Percentiles rank a stretch among this genome's conserved stretches.
phyloP scores from a whole-genome alignment of 2,797 vertebrate species.

The Chaunax sp. region DNA sequence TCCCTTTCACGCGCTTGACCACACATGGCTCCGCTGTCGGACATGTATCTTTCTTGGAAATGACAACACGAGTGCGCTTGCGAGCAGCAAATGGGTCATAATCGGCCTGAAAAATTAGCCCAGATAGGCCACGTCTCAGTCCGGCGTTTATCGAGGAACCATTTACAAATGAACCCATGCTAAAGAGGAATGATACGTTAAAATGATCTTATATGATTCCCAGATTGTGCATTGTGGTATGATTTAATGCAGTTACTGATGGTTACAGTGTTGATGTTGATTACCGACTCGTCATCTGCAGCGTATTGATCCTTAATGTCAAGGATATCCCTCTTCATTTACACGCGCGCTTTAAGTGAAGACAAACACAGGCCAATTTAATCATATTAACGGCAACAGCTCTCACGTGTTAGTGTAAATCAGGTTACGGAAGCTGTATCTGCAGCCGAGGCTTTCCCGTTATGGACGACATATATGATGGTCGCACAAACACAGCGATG shows the following conservation, averaged over 20 bases:
- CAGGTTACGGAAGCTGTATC: conserved; percentile 20
- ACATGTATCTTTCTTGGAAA: conserved; percentile 27
- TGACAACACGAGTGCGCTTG: conserved; percentile 51
- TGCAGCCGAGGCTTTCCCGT: conserved; percentile 34
- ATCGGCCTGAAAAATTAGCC: conserved; percentile 55
- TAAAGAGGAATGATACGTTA: neutral
- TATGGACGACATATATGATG: conserved; percentile 55
- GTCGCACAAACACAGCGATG: conserved; percentile 52
- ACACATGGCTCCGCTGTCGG: conserved; percentile 38
- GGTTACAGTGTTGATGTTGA: conserved; percentile 12
- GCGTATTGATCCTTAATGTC: conserved; percentile 22
- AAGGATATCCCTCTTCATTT: neutral
- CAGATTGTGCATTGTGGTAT: neutral
- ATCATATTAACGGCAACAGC: neutral
- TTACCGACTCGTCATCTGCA: conserved; percentile 36
- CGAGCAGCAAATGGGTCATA: conserved; percentile 5
- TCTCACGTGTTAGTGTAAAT: conserved; percentile 34
- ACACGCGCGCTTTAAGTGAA: neutral
- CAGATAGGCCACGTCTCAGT: conserved; percentile 59
- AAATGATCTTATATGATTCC: neutral
- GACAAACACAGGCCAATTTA: conserved; percentile 20
- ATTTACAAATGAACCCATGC: conserved; percentile 11
- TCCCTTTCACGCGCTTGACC: conserved; percentile 42
- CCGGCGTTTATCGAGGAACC: conserved; percentile 26
- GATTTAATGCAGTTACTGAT: neutral